Evolutionary conservation across 2,797 vertebrate genomes (phyloP).

Genomic region (Bovichtus variegatus): DNA sequence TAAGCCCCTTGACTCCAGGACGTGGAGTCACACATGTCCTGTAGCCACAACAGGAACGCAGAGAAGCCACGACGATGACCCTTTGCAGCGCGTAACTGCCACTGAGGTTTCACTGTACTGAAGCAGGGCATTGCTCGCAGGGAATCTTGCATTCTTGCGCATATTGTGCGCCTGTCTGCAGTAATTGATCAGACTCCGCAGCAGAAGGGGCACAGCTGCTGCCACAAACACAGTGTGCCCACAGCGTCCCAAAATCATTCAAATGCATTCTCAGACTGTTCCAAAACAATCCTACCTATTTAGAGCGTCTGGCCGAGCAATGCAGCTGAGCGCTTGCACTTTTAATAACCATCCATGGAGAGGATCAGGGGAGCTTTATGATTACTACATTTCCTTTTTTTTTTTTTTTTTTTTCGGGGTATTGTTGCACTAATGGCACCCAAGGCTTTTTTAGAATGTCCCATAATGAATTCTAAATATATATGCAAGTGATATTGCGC

Average conservation of each 20-base stretch:
- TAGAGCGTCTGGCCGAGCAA: conserved; percentile 49
- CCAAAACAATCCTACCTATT: conserved; percentile 74
- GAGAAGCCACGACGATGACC: conserved; percentile 47
- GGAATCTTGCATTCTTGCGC: conserved; percentile 60
- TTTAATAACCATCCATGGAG: conserved; percentile 46
- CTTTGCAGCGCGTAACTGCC: conserved; percentile 28
- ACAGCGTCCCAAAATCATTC: conserved; percentile 64
- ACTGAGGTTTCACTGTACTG: conserved; percentile 40
- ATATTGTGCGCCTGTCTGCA: conserved; percentile 54
- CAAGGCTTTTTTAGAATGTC: not conserved
- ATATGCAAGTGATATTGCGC: not conserved
- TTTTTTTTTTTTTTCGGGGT: not conserved
- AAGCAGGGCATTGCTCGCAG: conserved; percentile 45
- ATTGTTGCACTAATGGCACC: not conserved
- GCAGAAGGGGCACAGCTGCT: conserved; percentile 65
- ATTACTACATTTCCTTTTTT: not conserved
- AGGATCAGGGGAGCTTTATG: conserved; percentile 35
- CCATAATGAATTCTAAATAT: not conserved
- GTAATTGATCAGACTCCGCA: conserved; percentile 54
- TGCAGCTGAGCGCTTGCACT: conserved; percentile 35
- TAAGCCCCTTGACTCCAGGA: conserved; percentile 73
- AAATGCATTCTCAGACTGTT: conserved; percentile 77
- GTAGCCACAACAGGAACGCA: conserved; percentile 61
- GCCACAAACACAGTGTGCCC: conserved; percentile 50
- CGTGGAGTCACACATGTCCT: conserved; percentile 58